Evolutionary conservation across 2,797 vertebrate genomes (phyloP).

Genomic region (Poeciliopsis paucimaculata): DNA sequence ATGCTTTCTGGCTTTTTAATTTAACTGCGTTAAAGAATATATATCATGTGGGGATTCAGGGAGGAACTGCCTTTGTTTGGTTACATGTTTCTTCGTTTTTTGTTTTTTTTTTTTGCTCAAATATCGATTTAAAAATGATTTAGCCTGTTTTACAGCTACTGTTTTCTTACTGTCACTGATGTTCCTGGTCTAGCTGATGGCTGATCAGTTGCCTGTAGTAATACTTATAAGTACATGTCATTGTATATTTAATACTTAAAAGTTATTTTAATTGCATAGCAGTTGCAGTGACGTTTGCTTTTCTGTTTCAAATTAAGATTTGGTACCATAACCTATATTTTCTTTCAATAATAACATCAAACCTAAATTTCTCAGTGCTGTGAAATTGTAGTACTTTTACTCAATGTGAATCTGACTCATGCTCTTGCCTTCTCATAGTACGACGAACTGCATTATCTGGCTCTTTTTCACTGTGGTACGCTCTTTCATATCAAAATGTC

Average conservation of each 20-base stretch:
- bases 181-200: not conserved
- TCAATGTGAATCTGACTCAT: not conserved
- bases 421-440: not conserved
- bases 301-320: not conserved
- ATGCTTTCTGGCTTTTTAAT: not conserved
- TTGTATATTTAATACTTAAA: not conserved
- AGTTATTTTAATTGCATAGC: not conserved
- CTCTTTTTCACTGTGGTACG: conserved; percentile 49
- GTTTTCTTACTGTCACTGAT: not conserved
- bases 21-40: not conserved
- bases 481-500: conserved; percentile 36
- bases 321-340: not conserved
- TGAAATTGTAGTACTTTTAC: not conserved
- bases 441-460: conserved; percentile 32
- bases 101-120: not conserved
- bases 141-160: not conserved
- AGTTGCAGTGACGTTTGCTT: not conserved
- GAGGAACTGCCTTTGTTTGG: not conserved
- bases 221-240: not conserved
- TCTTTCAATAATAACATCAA: not conserved
- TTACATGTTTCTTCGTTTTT: not conserved
- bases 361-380: not conserved
- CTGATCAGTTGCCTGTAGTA: not conserved
- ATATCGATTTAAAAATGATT: not conserved
- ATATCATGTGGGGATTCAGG: not conserved